Conservation (phyloP, 1,140 invertebrate genomes). For the Drosophila nikananu region DNA sequence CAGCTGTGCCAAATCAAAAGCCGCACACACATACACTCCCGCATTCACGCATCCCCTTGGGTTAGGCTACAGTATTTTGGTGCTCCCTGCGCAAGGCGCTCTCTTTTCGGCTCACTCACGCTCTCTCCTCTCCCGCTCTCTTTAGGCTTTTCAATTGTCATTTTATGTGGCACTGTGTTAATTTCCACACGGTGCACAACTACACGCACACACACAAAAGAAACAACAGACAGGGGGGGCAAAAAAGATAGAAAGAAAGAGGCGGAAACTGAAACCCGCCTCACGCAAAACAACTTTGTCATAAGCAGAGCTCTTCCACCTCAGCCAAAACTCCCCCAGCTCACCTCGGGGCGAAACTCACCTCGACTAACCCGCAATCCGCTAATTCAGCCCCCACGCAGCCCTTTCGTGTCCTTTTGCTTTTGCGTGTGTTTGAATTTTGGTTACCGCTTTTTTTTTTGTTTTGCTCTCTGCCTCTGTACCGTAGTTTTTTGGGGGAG, state of each 20-base stretch:
- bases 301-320: conserved; percentile 16
- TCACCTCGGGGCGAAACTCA: conserved; percentile 15
- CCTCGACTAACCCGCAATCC: conserved; percentile 12
- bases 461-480: conserved; percentile 25
- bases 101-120: conserved; percentile 24
- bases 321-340: conserved; percentile 9
- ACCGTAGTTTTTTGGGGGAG: conserved; percentile 15
- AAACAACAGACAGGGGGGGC: conserved; percentile 11
- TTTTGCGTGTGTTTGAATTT: conserved; percentile 54
- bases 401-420: conserved; percentile 31
- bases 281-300: conserved; percentile 57
- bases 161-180: conserved; percentile 76
- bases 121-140: conserved; percentile 2
- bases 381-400: conserved; percentile 10
- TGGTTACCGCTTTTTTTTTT: conserved; percentile 49
- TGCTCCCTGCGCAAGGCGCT: conserved; percentile 54
- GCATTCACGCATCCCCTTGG: conserved; percentile 48
- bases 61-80: conserved; percentile 55
- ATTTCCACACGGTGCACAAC: conserved; percentile 70
- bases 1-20: conserved; percentile 70
- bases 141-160: conserved; percentile 66
- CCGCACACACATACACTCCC: conserved; percentile 33
- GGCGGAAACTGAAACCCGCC: conserved; percentile 23
- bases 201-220: conserved; percentile 8
- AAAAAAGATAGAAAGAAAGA: conserved; percentile 3